These are phyloP conservation scores for Neodiprion lecontei DNA, from an alignment of 1,140 invertebrate species.

Conservation along the genomic window DNA sequence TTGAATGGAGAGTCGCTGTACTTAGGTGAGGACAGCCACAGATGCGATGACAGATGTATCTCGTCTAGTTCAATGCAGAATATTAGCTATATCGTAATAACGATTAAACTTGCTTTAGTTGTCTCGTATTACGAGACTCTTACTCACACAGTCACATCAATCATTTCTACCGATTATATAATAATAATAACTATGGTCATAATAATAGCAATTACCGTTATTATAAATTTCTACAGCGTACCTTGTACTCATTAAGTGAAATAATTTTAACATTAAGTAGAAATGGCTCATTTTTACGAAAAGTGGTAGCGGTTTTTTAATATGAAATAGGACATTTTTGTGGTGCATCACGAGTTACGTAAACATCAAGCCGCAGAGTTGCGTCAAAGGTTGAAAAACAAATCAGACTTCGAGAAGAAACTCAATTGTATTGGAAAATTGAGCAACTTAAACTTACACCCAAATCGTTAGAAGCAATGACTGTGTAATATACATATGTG, in stretches of 20 bases:
- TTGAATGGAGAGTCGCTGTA: too few relatives aligned
- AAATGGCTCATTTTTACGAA: conserved; percentile 54
- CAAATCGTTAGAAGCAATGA: conserved; percentile 37
- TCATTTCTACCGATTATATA: conserved; percentile 25
- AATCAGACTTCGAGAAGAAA: conserved; percentile 39
- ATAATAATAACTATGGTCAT: not conserved
- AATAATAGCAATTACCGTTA: conserved; percentile 1
- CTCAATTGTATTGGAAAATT: not conserved
- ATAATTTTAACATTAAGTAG: conserved; percentile 52
- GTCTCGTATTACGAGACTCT: too few relatives aligned
- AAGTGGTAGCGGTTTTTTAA: conserved; percentile 22
- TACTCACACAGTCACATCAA: conserved; percentile 45
- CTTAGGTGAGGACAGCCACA: too few relatives aligned
- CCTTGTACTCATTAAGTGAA: conserved; percentile 53
- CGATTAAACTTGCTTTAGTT: too few relatives aligned
- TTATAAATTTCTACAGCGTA: conserved; percentile 45
- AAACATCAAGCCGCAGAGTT: not conserved
- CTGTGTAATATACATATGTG: too few relatives aligned
- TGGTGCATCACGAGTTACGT: not conserved
- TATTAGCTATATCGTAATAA: too few relatives aligned
- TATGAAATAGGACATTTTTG: not conserved
- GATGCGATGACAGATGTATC: too few relatives aligned
- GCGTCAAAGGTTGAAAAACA: conserved; percentile 19
- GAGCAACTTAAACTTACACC: conserved; percentile 25
- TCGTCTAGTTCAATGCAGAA: too few relatives aligned